Evolutionary conservation across 2,113 vertebrate genomes (phyloP).

Genomic region (Oryzias melastigma): DNA sequence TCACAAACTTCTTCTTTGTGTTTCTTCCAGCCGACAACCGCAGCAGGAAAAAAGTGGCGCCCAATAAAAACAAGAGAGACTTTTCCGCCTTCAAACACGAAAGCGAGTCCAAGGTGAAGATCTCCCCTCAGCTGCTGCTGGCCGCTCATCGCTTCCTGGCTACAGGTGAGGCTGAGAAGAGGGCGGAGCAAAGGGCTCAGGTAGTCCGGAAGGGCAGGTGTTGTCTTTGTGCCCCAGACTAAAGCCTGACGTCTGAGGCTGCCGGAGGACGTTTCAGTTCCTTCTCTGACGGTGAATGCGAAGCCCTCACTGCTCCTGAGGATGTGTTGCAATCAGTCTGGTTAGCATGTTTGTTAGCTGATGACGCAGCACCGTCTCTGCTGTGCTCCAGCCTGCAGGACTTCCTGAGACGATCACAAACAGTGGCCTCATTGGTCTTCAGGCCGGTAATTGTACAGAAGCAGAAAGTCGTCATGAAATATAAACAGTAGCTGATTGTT

Average conservation of each 20-base stretch:
- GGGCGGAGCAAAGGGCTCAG: too few relatives aligned
- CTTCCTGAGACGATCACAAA: too few relatives aligned
- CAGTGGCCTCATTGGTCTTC: too few relatives aligned
- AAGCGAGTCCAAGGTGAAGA: slow-evolving; percentile 90
- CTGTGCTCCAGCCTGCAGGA: slow-evolving; percentile 8
- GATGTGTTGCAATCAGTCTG: background rate
- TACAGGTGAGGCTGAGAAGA: slow-evolving; percentile 78
- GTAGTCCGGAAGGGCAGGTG: background rate
- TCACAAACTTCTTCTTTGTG: background rate
- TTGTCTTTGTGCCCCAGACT: too few relatives aligned
- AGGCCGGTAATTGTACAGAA: too few relatives aligned
- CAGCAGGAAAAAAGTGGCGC: slow-evolving; percentile 83
- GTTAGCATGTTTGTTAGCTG: slow-evolving; percentile 11
- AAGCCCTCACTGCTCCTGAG: too few relatives aligned
- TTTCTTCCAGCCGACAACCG: slow-evolving; percentile 86
- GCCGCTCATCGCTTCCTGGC: slow-evolving; percentile 95
- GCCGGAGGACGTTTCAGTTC: too few relatives aligned
- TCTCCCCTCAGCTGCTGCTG: slow-evolving; percentile 94
- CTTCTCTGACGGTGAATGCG: too few relatives aligned
- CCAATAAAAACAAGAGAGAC: slow-evolving; percentile 86
- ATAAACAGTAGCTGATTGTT: too few relatives aligned
- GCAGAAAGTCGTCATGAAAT: too few relatives aligned
- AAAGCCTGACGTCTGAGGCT: too few relatives aligned
- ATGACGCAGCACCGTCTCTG: slow-evolving; percentile 32
- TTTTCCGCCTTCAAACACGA: slow-evolving; percentile 95